phyloP scores from a whole-genome alignment of 37 sponge, comb jelly and placozoan species.

The Aplysina aerophoba region DNA sequence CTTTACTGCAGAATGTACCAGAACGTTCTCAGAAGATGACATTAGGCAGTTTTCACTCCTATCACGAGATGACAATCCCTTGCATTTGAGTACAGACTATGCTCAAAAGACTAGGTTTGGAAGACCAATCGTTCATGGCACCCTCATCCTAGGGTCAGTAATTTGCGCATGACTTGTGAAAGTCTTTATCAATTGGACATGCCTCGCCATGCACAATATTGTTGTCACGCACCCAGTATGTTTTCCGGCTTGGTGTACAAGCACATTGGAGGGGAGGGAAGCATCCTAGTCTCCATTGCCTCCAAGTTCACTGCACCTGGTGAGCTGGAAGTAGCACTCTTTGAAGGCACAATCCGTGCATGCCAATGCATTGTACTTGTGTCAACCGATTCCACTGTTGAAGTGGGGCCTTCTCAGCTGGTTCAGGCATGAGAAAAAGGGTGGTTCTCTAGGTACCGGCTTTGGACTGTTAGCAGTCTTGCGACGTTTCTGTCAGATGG shows the following conservation, averaged over 20 bases:
- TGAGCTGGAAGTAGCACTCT: neutral
- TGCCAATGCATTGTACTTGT: too few relatives aligned
- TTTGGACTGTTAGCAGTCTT: too few relatives aligned
- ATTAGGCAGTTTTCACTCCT: neutral
- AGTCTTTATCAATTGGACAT: neutral
- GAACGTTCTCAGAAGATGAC: neutral
- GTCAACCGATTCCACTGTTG: too few relatives aligned
- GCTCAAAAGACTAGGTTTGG: slow-evolving; percentile 1
- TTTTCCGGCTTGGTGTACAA: slow-evolving; percentile 4
- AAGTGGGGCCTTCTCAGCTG: too few relatives aligned
- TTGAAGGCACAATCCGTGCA: too few relatives aligned
- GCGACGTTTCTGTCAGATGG: too few relatives aligned
- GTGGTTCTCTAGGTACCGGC: too few relatives aligned
- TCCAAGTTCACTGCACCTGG: slow-evolving; percentile 24
- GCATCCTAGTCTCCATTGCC: slow-evolving; percentile 3
- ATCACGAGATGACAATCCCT: slow-evolving; percentile 10
- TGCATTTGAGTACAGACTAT: slow-evolving; percentile 14
- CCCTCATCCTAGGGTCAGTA: slow-evolving; percentile 18
- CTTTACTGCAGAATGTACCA: neutral
- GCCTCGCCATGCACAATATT: neutral
- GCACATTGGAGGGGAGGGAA: slow-evolving; percentile 4
- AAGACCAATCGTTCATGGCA: slow-evolving; percentile 28
- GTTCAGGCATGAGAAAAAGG: too few relatives aligned
- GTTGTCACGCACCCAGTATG: neutral
- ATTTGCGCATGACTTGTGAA: neutral